A percentile compares a stretch with the other conserved stretches of the same genome.
Evolutionary conservation across 2,797 vertebrate species (phyloP).

Genomic region (Xenopus petersii): DNA sequence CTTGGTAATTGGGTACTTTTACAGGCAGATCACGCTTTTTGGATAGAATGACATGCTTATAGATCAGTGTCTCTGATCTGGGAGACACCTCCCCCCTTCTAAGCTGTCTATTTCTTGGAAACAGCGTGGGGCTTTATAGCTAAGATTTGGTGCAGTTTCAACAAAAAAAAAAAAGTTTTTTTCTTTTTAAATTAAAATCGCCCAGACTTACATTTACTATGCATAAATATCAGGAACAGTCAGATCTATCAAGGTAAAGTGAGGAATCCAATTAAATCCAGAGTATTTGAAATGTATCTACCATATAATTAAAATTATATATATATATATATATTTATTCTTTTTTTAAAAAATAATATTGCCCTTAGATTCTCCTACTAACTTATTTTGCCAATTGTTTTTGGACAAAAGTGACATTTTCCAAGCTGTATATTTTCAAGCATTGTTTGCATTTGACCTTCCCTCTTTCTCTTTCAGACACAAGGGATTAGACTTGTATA

Average conservation of each 20-base stretch:
- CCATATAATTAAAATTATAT: too few species aligned
- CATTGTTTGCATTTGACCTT: constrained; percentile 11
- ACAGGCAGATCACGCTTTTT: constrained; percentile 73
- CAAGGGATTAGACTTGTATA: constrained; percentile 3
- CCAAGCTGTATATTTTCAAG: neutral
- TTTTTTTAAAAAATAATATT: too few species aligned
- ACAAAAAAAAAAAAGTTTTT: too few species aligned
- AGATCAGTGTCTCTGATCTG: constrained; percentile 58
- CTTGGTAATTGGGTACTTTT: constrained; percentile 78
- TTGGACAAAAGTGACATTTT: too few species aligned
- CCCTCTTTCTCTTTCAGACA: constrained; percentile 3
- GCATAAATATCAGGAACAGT: too few species aligned
- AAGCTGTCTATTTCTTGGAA: constrained; percentile 45
- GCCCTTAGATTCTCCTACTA: too few species aligned
- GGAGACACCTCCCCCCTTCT: constrained; percentile 50
- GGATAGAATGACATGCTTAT: constrained; percentile 62
- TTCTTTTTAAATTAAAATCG: neutral
- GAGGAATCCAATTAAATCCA: too few species aligned
- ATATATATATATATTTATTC: too few species aligned
- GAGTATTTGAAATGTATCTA: too few species aligned
- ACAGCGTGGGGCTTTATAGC: constrained; percentile 13
- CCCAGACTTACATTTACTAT: neutral
- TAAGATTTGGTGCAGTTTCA: neutral
- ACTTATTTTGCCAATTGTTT: too few species aligned
- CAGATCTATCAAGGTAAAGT: too few species aligned